Evolutionary conservation across 2,797 vertebrate genomes (phyloP), one percentile per base, ranked within the genome.

Genomic region (Falco novaeseelandiae): DNA sequence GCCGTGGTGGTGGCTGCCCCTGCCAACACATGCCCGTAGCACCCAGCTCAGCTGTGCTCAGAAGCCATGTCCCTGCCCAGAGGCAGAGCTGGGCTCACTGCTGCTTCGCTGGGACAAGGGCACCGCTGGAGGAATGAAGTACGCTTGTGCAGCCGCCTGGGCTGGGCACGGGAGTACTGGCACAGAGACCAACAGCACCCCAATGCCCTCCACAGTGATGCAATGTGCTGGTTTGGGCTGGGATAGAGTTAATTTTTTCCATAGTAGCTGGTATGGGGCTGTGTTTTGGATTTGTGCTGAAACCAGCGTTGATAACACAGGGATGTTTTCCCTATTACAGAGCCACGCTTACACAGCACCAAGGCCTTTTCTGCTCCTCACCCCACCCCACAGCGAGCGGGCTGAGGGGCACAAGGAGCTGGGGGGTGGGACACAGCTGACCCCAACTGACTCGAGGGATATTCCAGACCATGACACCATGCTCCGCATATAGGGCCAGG

Each of bases 131-230:
- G 54, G 34, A 40, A 8, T 4, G 42, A 36, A 21, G 57, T 0
- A 0, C 0, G 1, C 19, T 13, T 0, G 1, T 15, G 48, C 46
- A 20, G 66, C 29, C 3, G 36, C 10, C 36, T 36, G 36, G 10
- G 25, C 16, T 10, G 25, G 34, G 66, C 14, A 4, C 8, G 2
- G 46, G 22, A 4, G 11, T 3, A 5, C 4, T 3, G 57, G 26
- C 12, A 9, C 11, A 3, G 67, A 5, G 54, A 19, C 30, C 3
- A 4, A 88, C 49, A 63, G 44, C 36, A 7, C 9, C 71, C 44
- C 3, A 3, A 17, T 55, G 22, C 30, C 36, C 14, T 51, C 69
- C 0, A 0, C 0, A 0, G 42, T 6, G 70, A 58, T 62, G 55
- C 32, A 16, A 9, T 3, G 8, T 21, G 29, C 44, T 46, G 25